Base-by-base conservation (phyloP, 2,797 vertebrate genomes). In the Eupleurogrammus muticus region DNA sequence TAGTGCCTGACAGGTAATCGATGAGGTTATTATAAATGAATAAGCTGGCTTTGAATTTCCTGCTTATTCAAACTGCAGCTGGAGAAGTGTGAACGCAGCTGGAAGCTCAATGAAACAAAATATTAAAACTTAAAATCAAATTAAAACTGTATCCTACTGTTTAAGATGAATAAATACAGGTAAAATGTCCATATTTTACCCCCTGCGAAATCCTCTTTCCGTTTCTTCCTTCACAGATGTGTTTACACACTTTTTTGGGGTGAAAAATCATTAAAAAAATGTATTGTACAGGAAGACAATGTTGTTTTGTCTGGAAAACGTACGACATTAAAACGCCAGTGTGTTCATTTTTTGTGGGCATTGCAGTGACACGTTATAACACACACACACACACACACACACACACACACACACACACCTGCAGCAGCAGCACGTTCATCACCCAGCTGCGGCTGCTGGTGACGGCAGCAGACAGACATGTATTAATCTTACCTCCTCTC, bases 401-500 rank as follows among this genome's bases (percentile, higher is more conserved):
- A 44, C 40, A 44, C 16, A 44, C 8, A 51, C 38, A 52, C 36
- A 9, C 17, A 53, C 56, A 77, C 77, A 62, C 47, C 48, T 62
- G 36, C 58, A 59, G 14, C 44, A 1, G n/a, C n/a, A 50, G 63
- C 56, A 44, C 64, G 70, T 69, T 87, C 82, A 90, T 90, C 87
- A 76, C 55, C 84, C 71, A 84, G 76, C 57, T 63, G 40, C 67
- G 16, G 69, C 55, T 28, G 48, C 35, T 54, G 54, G 60, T 38
- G 79, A 78, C 84, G 79, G 78, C 84, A 84, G 84, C 52, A 57
- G 75, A 90, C 75, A 79, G 82, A 82, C 69, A 60, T 78, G 58
- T 59, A 87, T 91, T 87, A 77, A 85, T 92, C 94, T 94, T 89
- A 99, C 98, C 97, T 99, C 97, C 79, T 97, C 96, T 87, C 97